Evolutionary conservation across 2,797 vertebrate species (phyloP), one percentile per base, ranked within the genome.

Genomic region (Vespertilio murinus): DNA sequence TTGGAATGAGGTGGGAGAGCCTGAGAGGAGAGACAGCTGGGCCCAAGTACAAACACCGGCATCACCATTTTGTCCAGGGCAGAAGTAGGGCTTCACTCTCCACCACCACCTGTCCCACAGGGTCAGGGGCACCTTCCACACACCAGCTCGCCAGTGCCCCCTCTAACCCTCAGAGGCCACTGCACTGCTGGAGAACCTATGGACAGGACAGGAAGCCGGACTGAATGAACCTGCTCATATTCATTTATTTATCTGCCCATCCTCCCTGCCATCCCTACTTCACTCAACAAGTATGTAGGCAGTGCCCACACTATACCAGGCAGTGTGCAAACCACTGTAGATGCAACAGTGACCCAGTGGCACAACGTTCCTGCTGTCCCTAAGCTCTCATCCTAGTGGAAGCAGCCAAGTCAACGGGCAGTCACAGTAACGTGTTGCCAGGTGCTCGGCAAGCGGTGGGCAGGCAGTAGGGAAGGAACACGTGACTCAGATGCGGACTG

Each of bases 161-260:
- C 16, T 16, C 10, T 33, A 65, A 64, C 42, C 16, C 52, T 79
- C 8, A 16, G 8, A 56, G 40, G 23, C 71, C 47, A 64, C 90
- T 25, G 30, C 11, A 40, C 23, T 52, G 17, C n/a, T 45, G 12
- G 64, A 4, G 25, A 75, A 14, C 45, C 33, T 64, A 22, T n/a
- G 33, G 20, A 5, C 16, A 9, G 33, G 20, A 5, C 16, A 9
- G 75, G 38, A 92, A 82, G 22, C 33, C 65, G 38, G 33, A 17
- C 10, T 49, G n/a, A 54, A 23, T 52, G 69, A 35, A 18, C 3
- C 7, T 78, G 11, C n/a, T 78, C 0, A 0, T 7, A 35, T 56
- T 49, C 61, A 45, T 12, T 14, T 42, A 69, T 28, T 38, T 47
- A 45, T 28, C 38, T 28, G 10, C 3, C 38, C 67, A 18, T 45